These are phyloP conservation scores for Miichthys miiuy DNA, from an alignment of 2,797 vertebrate species.

Conservation along the genomic window DNA sequence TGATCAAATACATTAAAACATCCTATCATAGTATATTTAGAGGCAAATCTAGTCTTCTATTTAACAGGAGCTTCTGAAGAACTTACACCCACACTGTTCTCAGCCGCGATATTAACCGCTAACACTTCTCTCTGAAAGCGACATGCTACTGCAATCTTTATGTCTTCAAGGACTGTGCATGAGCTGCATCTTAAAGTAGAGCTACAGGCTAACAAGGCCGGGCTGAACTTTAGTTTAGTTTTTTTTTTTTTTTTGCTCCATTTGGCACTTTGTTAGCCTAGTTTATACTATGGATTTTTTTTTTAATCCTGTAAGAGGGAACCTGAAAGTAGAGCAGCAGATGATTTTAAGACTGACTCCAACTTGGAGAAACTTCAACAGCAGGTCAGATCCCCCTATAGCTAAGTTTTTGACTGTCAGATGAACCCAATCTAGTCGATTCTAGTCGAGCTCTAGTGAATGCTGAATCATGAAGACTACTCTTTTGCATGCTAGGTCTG, in stretches of 20 bases:
- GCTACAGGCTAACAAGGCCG: not conserved
- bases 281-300: not conserved
- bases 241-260: not conserved
- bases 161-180: constrained; percentile 1
- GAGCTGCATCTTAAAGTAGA: not conserved
- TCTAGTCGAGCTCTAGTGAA: too few relatives aligned
- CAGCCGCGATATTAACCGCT: not conserved
- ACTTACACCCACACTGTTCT: not conserved
- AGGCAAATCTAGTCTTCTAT: not conserved
- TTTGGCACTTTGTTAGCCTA: not conserved
- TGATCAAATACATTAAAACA: not conserved
- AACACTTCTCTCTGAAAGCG: constrained; percentile 5
- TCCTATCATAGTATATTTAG: not conserved
- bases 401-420: not conserved
- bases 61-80: not conserved
- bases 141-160: not conserved
- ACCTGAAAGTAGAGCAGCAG: not conserved
- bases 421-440: not conserved
- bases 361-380: not conserved
- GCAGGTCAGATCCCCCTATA: not conserved
- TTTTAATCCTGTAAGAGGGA: not conserved
- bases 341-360: not conserved
- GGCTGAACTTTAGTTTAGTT: not conserved
- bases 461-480: too few relatives aligned
- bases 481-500: too few relatives aligned